These are phyloP conservation scores for Macaria liturata DNA, from an alignment of 2,888 invertebrate genomes.

Conservation along the genomic window DNA sequence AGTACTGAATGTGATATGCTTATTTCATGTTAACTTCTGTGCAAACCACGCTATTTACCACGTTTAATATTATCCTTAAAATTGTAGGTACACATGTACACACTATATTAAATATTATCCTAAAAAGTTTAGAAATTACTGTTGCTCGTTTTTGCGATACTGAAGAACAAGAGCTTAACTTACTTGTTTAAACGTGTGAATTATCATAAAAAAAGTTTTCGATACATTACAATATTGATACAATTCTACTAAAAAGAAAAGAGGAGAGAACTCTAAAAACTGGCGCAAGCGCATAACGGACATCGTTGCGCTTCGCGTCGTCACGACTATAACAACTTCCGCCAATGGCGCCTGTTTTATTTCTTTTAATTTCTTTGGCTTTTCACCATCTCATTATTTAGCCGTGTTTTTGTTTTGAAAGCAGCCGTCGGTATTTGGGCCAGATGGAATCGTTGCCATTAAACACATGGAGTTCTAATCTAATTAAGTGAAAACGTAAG, in stretches of 20 bases:
- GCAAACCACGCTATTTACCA: too few species aligned
- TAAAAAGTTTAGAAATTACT: too few species aligned
- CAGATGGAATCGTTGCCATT: background rate
- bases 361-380: constrained; percentile 1
- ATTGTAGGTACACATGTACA: too few species aligned
- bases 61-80: too few species aligned
- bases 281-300: constrained; percentile 66
- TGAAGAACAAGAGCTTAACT: too few species aligned
- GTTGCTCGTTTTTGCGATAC: too few species aligned
- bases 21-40: too few species aligned
- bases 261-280: constrained; percentile 11
- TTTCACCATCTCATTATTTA: constrained; percentile 9
- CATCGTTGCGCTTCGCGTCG: constrained; percentile 68
- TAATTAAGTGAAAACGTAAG: constrained; percentile 18
- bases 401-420: constrained; percentile 13
- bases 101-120: too few species aligned
- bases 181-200: too few species aligned
- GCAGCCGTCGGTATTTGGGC: constrained; percentile 12
- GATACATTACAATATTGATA: background rate
- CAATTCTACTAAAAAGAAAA: background rate
- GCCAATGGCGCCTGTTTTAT: constrained; percentile 35
- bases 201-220: too few species aligned
- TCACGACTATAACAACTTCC: constrained; percentile 44
- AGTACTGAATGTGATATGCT: too few species aligned
- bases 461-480: background rate